Base-by-base conservation (phyloP, 2,888 invertebrate species). In the Argynnis bischoffii region DNA sequence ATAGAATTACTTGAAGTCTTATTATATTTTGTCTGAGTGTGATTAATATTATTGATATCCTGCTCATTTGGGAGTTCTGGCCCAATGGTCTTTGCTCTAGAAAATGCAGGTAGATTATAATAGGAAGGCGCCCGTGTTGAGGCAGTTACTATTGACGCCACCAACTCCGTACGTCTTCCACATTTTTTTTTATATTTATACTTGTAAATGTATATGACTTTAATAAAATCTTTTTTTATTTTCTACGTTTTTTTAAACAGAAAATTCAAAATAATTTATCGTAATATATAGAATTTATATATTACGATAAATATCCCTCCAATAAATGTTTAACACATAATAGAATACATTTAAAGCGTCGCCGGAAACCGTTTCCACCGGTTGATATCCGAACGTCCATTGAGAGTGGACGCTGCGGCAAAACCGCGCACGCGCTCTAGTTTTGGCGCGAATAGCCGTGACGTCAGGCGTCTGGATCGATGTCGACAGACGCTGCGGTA, bases 381-480 rank as follows among this genome's bases (percentile, higher is more conserved):
- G 82, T 83, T 86, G 84, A 84, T 86, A 86, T 84, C 88, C 86
- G 84, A 81, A 81, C 83, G 82, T 86, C 89, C 88, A 91, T 89
- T 90, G 90, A 93, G 89, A 86, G 88, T 84, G 87, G 88, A 87
- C 89, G 89, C 85, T 89, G 91, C 89, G 88, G 90, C 87, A 87
- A 85, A 82, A 79, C 81, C 88, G 88, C 91, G 90, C 92, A 90
- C 81, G 90, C 92, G 90, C 88, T 84, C 85, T 89, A 84, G 87
- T 92, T 93, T 92, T 92, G 93, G 93, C 93, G 93, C 93, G 93
- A 93, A 93, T 72, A 88, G 84, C 84, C 89, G 89, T 91, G 93
- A 92, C 92, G 92, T 90, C 92, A 93, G 87, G 85, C 90, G 90
- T 88, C 91, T 87, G 91, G 93, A 93, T 93, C 93, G 93, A 93